phyloP scores from a whole-genome alignment of 2,797 vertebrate species.

The Menidia menidia region DNA sequence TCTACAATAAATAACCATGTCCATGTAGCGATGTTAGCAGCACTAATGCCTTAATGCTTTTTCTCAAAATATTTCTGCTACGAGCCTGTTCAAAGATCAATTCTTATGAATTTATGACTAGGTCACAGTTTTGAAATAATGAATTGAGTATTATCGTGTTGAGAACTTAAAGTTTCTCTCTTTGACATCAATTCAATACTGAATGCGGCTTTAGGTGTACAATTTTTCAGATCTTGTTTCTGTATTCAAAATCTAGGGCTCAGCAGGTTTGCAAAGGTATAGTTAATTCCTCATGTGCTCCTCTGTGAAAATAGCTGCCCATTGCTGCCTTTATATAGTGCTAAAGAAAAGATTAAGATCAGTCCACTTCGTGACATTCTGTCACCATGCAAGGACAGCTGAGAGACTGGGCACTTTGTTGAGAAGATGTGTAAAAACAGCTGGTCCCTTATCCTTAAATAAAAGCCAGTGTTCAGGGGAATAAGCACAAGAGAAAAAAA shows the following conservation, averaged over 20 bases:
- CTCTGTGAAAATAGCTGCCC: conserved; percentile 33
- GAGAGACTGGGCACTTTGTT: conserved; percentile 57
- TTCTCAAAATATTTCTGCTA: conserved; percentile 71
- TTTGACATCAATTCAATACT: conserved; percentile 40
- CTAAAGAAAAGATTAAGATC: conserved; percentile 50
- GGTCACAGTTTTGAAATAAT: conserved; percentile 59
- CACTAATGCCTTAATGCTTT: conserved; percentile 56
- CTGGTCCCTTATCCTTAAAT: conserved; percentile 63
- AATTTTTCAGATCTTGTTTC: conserved; percentile 43
- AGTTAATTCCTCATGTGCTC: conserved; percentile 55
- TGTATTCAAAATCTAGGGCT: conserved; percentile 41
- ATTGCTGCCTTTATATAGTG: conserved; percentile 46
- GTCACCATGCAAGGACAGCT: conserved; percentile 52
- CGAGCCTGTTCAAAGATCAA: conserved; percentile 67
- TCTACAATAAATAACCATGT: conserved; percentile 42
- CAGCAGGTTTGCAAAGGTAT: conserved; percentile 28
- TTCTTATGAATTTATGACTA: conserved; percentile 69
- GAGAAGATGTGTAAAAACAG: conserved; percentile 64
- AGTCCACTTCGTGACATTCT: conserved; percentile 54
- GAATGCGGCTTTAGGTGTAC: conserved; percentile 47
- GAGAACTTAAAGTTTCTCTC: conserved; percentile 24
- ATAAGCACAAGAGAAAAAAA: conserved; percentile 44
- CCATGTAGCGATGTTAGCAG: conserved; percentile 49
- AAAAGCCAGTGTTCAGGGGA: conserved; percentile 54
- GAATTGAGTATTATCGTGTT: conserved; percentile 63